Evolutionary conservation across 2,797 vertebrate genomes (phyloP), one percentile per base, ranked within the genome.

Genomic region (Sebastes hubbsi): DNA sequence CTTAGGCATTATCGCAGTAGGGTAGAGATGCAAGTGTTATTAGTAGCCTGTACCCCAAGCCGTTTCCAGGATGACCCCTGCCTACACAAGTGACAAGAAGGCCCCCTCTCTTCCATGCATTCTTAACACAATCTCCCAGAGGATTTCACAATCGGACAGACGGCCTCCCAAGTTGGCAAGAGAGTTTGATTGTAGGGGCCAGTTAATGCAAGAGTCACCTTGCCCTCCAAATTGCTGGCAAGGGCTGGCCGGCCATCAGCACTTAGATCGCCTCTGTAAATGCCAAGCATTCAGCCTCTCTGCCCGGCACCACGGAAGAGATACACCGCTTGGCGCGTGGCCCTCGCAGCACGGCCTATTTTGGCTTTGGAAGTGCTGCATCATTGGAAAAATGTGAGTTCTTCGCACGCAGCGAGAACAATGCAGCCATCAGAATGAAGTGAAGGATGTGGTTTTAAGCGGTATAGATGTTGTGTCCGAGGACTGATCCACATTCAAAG

Each of bases 151-250:
- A 66, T 46, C 54, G 81, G 66, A 75, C 66, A 70, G 52, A 29
- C 66, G 5, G 68, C 75, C 69, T 91, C 81, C 81, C 82, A 87
- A 77, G 78, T 89, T 89, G 85, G 84, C 91, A 80, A 65, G 25
- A 73, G 75, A 42, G 61, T 89, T 88, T 83, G 81, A 83, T 66
- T 82, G 77, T 85, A 36, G 8, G 79, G 87, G 66, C 80, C 72
- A 65, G 75, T 87, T 77, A 91, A 91, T 80, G 68, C 61, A 87
- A 87, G 90, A 94, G 92, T 94, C 94, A 92, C 88, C 87, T 94
- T 88, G 91, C 84, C 91, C 91, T 94, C 82, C 62, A 89, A 91
- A 94, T 16, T 81, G 73, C 85, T 93, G 92, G 88, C 93, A 93
- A 81, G 65, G 32, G 58, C 60, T 67, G 59, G 84, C 82, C 61